Base-by-base conservation (phyloP, 23 tunicate species). In the Clavelina lepadiformis region DNA sequence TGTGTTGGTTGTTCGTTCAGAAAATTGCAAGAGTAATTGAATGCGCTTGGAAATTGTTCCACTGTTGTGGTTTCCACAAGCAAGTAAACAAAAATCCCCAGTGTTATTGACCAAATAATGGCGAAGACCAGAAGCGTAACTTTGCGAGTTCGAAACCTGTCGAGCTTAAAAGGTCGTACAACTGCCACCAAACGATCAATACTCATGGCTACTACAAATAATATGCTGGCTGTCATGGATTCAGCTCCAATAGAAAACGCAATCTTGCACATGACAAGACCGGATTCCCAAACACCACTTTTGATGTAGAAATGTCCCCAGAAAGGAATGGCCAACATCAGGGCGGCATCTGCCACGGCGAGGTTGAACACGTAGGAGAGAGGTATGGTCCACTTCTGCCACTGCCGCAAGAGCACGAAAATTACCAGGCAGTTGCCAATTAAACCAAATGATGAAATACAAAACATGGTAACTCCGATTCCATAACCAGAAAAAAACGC, bases 121-220 rank as follows among this genome's bases (percentile, higher is more conserved):
- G n/a, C n/a, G n/a, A n/a, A n/a, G n/a, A n/a, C n/a, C n/a, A n/a
- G n/a, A n/a, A n/a, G n/a, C n/a, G n/a, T n/a, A n/a, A n/a, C n/a
- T n/a, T n/a, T n/a, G n/a, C n/a, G n/a, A n/a, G n/a, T n/a, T n/a
- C 93, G 71, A 3, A 63, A 21, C 29, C 24, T 35, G 38, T 71
- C 76, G 34, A 84, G 63, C 0, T 78, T 56, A 3, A 83, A 72
- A 28, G 95, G 80, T 18, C 78, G 80, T 0, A 86, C 95, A 2
- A 86, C 83, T 3, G 95, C 95, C 41, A 72, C 57, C 73, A 67
- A 88, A 21, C 96, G 54, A 38, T 88, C 96, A n/a, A 68, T 78
- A 53, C 83, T 74, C 78, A 88, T 80, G 1, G 96, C 96, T 1
- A 82, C 74, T 13, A 88, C 73, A 30, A 80, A 80, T 60, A 74